Conservation (phyloP, 2,113 vertebrate species). For the Lepidothrix coronata region DNA sequence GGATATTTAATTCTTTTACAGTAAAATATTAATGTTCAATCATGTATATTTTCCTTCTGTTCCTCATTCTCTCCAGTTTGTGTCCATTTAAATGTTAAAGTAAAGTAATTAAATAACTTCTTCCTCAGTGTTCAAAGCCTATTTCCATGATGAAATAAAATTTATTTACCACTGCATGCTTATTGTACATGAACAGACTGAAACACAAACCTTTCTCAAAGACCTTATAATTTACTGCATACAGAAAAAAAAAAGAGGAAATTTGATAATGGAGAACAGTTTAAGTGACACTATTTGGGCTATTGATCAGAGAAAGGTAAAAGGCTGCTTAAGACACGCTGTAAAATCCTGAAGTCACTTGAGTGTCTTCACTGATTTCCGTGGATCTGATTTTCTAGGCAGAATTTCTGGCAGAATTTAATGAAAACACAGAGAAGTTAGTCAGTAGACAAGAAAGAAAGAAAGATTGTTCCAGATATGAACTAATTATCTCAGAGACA, state of each 20-base stretch:
- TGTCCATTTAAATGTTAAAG: conserved; percentile 40
- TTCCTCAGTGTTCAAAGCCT: not conserved
- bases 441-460: not conserved
- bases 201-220: not conserved
- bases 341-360: not conserved
- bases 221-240: not conserved
- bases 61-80: conserved; percentile 5
- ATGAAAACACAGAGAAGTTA: not conserved
- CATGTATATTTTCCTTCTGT: conserved; percentile 35
- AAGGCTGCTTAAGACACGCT: not conserved
- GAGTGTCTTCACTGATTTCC: not conserved
- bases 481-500: conserved; percentile 15
- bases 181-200: not conserved
- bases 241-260: not conserved
- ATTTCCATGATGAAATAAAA: not conserved
- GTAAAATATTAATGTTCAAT: conserved; percentile 66
- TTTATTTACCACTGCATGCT: not conserved
- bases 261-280: not conserved
- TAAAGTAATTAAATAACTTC: conserved; percentile 1
- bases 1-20: conserved; percentile 60
- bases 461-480: not conserved
- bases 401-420: not conserved
- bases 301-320: not conserved
- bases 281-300: not conserved
- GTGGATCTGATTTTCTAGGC: not conserved